Base-by-base conservation (phyloP, 2,797 vertebrate genomes). In the Siniperca scherzeri region DNA sequence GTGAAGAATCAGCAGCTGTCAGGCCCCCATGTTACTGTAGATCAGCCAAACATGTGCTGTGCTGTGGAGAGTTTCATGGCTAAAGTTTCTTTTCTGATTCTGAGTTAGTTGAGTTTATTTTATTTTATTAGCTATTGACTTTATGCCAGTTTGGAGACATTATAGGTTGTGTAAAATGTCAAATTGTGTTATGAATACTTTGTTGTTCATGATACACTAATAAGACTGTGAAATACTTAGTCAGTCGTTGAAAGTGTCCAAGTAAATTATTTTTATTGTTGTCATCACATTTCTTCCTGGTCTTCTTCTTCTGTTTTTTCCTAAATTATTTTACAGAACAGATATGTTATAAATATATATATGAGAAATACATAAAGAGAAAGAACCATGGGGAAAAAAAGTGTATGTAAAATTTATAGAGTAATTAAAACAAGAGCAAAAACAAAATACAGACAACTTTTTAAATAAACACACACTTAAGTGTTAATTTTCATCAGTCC, bases 1-100 rank as follows among this genome's bases (percentile, higher is more conserved):
- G 90, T 88, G 88, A 81, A 68, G 80, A 82, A 70, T 30, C 88
- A 89, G 78, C 94, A 95, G 94, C 93, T 95, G 94, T 93, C 91
- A 61, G 65, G 65, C 73, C 70, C 42, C 74, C 53, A 52, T 74
- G 78, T 55, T 79, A 81, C 81, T 81, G 70, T 56, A 62, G 68
- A 76, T 17, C 56, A 6, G 76, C 62, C 74, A 48, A 82, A 89
- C 91, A 87, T 86, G 82, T 87, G 90, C 80, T 52, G 64, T 36
- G 2, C 82, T 52, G 64, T 36, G 2, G 22, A 57, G 55, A 61
- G 61, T 52, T 60, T 59, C 74, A 67, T 2, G n/a, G 21, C 57
- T 21, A 16, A n/a, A 17, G 48, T 64, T 50, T 33, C 67, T 74
- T 52, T 3, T 14, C 30, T 17, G 50, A n/a, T n/a, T n/a, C n/a